Evolutionary conservation across 2,888 invertebrate genomes (phyloP).

Genomic region (Cataglyphis altisquamis): DNA sequence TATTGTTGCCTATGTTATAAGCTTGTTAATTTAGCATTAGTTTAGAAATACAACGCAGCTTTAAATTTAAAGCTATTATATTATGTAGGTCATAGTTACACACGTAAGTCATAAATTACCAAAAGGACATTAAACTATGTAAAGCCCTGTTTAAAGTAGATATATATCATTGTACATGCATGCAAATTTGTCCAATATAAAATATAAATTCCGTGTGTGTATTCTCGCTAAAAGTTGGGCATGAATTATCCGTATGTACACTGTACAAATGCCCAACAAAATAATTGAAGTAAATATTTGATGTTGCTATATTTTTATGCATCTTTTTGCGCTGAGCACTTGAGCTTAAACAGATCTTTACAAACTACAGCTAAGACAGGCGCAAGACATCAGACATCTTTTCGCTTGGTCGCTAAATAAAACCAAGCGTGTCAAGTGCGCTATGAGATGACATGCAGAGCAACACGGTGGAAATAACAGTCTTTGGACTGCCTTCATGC

Average conservation of each 20-base stretch:
- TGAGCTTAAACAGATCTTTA: conserved; percentile 60
- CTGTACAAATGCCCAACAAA: conserved; percentile 32
- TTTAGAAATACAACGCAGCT: neutral
- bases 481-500: conserved; percentile 11
- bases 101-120: neutral
- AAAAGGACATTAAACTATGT: conserved; percentile 6
- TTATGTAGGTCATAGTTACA: neutral
- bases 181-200: neutral
- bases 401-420: conserved; percentile 54
- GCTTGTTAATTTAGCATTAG: neutral
- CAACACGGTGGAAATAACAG: conserved; percentile 46
- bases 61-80: neutral
- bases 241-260: conserved; percentile 34
- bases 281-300: conserved; percentile 57
- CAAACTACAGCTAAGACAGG: conserved; percentile 55
- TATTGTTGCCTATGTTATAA: neutral
- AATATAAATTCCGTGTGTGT: neutral
- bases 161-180: neutral
- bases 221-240: neutral
- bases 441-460: conserved; percentile 33
- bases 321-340: conserved; percentile 49
- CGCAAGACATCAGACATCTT: conserved; percentile 43
- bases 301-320: conserved; percentile 44
- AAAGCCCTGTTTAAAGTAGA: neutral
- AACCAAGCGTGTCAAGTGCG: conserved; percentile 43